Conservation (phyloP, 2,888 invertebrate species). For the Parelbella ahira region DNA sequence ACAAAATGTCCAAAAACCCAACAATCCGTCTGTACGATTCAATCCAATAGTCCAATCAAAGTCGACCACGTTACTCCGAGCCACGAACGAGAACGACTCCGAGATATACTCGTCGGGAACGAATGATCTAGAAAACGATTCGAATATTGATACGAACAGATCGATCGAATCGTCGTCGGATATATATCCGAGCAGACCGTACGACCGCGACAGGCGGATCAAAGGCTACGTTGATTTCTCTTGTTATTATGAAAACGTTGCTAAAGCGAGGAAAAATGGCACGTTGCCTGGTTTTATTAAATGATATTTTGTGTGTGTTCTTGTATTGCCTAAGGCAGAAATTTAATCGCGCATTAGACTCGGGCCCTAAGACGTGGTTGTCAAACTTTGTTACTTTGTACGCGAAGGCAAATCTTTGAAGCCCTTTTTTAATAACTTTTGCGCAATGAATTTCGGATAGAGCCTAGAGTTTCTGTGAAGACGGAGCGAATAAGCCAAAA, state of each 20-base stretch:
- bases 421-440: too few species aligned
- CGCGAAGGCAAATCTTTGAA: too few species aligned
- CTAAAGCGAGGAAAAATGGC: conserved; percentile 83
- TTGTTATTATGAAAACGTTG: conserved; percentile 87
- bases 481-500: too few species aligned
- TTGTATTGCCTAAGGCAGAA: too few species aligned
- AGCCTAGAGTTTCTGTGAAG: too few species aligned
- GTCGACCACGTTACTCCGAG: conserved; percentile 51
- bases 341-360: too few species aligned
- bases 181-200: conserved; percentile 56
- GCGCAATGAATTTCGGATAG: too few species aligned
- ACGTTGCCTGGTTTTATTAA: conserved; percentile 83
- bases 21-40: conserved; percentile 75
- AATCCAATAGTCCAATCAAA: conserved; percentile 82
- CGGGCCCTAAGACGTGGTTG: too few species aligned
- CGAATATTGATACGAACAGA: conserved; percentile 60
- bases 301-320: too few species aligned
- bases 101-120: conserved; percentile 58
- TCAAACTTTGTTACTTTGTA: too few species aligned
- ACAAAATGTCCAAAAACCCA: conserved; percentile 28
- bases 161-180: conserved; percentile 67
- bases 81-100: conserved; percentile 63
- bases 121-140: conserved; percentile 49
- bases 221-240: conserved; percentile 92
- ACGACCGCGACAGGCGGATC: conserved; percentile 85